These are phyloP conservation scores for Meles meles DNA, from an alignment of 2,113 vertebrate genomes.

Conservation along the genomic window DNA sequence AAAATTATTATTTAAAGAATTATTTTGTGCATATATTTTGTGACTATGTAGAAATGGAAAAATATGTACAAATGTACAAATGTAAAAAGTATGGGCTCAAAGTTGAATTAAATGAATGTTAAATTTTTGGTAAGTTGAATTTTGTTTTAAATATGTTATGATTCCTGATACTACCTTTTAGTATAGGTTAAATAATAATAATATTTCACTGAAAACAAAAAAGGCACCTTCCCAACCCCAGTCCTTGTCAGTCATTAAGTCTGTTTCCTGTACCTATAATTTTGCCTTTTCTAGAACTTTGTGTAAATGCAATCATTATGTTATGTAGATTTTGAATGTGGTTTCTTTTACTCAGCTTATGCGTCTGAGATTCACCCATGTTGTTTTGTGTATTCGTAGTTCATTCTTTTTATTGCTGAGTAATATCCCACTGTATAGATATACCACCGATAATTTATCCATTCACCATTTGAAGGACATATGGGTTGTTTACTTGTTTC, in stretches of 20 bases:
- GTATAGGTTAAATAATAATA: conserved; percentile 22
- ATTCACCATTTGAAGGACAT: not conserved
- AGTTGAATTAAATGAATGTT: not conserved
- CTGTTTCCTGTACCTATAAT: not conserved
- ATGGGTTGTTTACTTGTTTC: not conserved
- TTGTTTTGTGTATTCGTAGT: not conserved
- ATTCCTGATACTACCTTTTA: not conserved
- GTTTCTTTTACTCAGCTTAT: not conserved
- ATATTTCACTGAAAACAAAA: conserved; percentile 34
- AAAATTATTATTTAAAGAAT: conserved; percentile 20
- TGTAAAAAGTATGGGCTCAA: not conserved
- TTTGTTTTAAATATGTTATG: not conserved
- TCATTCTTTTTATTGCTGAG: not conserved
- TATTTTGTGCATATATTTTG: conserved; percentile 29
- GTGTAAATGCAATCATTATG: not conserved
- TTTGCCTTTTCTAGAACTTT: not conserved
- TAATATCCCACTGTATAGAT: not conserved
- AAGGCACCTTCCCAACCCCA: not conserved
- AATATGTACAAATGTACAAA: not conserved
- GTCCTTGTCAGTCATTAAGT: not conserved
- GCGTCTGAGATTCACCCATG: not conserved
- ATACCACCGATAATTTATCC: not conserved
- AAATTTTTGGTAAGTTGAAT: conserved; percentile 30
- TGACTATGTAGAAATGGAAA: conserved; percentile 10
- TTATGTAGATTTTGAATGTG: not conserved